These are phyloP conservation scores for Rhingia campestris DNA, from an alignment of 2,888 invertebrate species.

Conservation along the genomic window DNA sequence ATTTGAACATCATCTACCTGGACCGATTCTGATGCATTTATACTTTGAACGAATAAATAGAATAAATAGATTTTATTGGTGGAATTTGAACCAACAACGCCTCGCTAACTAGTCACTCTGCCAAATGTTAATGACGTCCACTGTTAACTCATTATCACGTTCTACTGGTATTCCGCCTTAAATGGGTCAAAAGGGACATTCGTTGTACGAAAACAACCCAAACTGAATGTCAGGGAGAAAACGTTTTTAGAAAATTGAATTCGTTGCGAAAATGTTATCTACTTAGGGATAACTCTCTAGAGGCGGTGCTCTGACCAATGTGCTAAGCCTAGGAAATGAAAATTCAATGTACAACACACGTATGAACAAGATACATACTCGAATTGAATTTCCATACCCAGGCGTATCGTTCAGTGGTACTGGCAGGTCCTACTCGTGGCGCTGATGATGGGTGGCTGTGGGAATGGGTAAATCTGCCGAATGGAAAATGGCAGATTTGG, in stretches of 20 bases:
- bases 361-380: background rate
- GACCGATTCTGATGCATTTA: too few relatives aligned
- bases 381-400: conserved; percentile 46
- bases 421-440: background rate
- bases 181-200: conserved; percentile 75
- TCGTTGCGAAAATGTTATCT: conserved; percentile 54
- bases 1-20: too few relatives aligned
- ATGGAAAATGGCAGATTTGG: conserved; percentile 54
- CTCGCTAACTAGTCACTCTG: background rate
- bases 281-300: conserved; percentile 44
- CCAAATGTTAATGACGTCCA: conserved; percentile 74
- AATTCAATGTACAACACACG: conserved; percentile 42
- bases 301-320: conserved; percentile 9
- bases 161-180: conserved; percentile 22
- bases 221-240: conserved; percentile 39
- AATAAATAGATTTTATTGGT: background rate
- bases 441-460: conserved; percentile 6
- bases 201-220: conserved; percentile 45
- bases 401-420: background rate
- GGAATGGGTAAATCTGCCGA: conserved; percentile 22
- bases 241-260: conserved; percentile 56
- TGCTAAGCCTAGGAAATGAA: conserved; percentile 40
- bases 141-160: conserved; percentile 76
- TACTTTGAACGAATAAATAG: too few relatives aligned
- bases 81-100: too few relatives aligned